Evolutionary conservation across 2,888 invertebrate species (phyloP).

Genomic region (Micoletzkya japonica): DNA sequence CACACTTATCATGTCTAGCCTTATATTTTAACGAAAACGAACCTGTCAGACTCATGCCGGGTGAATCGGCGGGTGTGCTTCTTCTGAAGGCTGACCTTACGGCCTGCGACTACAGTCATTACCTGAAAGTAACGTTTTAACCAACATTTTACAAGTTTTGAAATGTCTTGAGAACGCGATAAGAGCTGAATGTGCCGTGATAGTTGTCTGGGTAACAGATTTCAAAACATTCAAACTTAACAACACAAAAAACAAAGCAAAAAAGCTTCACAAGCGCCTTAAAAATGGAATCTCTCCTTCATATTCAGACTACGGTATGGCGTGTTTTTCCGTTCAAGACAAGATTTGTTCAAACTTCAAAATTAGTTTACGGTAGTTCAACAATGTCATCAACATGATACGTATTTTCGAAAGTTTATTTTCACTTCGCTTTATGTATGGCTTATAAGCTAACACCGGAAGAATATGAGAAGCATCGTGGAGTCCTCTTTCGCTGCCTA

Average conservation of each 20-base stretch:
- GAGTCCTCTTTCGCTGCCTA: slow-evolving; percentile 29
- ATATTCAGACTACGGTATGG: not conserved
- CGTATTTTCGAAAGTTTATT: slow-evolving; percentile 7
- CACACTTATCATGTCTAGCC: not conserved
- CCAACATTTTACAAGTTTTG: not conserved
- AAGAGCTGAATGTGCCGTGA: not conserved
- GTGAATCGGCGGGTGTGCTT: slow-evolving; percentile 98
- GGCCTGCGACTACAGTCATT: slow-evolving; percentile 66
- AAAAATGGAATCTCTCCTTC: too few relatives aligned
- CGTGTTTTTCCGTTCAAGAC: not conserved
- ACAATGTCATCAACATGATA: not conserved
- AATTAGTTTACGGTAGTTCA: slow-evolving; percentile 3
- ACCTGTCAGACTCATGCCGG: slow-evolving; percentile 96
- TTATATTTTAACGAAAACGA: not conserved
- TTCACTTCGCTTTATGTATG: not conserved
- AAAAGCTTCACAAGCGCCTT: too few relatives aligned
- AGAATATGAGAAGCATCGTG: slow-evolving; percentile 28
- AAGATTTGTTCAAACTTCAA: not conserved
- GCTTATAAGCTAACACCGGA: slow-evolving; percentile 25
- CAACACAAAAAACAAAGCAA: too few relatives aligned
- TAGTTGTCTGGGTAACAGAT: too few relatives aligned
- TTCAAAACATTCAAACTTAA: too few relatives aligned
- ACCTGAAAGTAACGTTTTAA: slow-evolving; percentile 4
- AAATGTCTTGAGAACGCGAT: not conserved
- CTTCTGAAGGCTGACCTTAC: slow-evolving; percentile 87